Evolutionary conservation across 2,888 invertebrate genomes (phyloP).

Genomic region (Epinotia nisella): DNA sequence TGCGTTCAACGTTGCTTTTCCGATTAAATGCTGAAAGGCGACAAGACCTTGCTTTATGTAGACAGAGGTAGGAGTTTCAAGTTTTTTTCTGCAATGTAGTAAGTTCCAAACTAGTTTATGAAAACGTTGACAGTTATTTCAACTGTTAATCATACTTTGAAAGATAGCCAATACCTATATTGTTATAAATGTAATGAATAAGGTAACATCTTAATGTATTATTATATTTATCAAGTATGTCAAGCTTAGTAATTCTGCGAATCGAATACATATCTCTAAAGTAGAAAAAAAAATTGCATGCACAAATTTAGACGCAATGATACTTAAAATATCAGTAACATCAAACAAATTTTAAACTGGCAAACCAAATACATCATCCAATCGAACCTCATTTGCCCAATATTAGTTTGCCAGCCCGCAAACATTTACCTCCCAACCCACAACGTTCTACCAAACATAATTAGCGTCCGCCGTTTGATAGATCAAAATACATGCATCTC

Average conservation of each 20-base stretch:
- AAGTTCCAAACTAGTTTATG: neutral
- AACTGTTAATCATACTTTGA: too few relatives aligned
- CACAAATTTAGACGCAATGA: too few relatives aligned
- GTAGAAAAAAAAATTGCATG: too few relatives aligned
- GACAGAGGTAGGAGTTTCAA: neutral
- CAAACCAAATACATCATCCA: constrained; percentile 18
- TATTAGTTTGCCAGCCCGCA: constrained; percentile 10
- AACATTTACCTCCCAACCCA: constrained; percentile 24
- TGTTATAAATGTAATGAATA: too few relatives aligned
- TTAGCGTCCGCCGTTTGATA: constrained; percentile 30
- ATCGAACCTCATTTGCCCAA: constrained; percentile 17
- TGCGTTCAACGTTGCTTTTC: constrained; percentile 8
- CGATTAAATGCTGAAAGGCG: neutral
- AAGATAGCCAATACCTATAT: too few relatives aligned
- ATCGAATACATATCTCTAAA: too few relatives aligned
- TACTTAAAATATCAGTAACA: too few relatives aligned
- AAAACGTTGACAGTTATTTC: too few relatives aligned
- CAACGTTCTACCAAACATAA: constrained; percentile 33
- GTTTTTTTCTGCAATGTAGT: neutral
- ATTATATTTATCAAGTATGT: too few relatives aligned
- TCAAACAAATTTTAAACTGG: neutral
- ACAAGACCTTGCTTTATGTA: neutral
- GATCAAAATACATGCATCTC: constrained; percentile 24
- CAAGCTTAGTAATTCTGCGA: too few relatives aligned
- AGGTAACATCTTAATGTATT: too few relatives aligned